Evolutionary conservation across 2,797 vertebrate species (phyloP).

Genomic region (Tangara arthus): DNA sequence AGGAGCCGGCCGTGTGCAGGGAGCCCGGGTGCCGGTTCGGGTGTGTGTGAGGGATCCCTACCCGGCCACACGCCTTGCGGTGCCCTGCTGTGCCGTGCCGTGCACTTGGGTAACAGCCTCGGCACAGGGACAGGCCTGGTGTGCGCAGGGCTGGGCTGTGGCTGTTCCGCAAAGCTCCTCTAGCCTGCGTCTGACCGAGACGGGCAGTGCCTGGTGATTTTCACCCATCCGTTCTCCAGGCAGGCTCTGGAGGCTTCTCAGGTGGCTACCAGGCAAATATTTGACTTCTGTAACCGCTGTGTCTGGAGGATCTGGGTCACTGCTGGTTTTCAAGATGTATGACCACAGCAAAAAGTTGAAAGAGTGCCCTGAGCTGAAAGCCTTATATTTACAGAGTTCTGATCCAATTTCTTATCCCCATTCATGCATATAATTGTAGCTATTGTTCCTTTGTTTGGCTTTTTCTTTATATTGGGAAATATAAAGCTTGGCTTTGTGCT

Average conservation of each 20-base stretch:
- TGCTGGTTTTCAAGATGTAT: conserved; percentile 10
- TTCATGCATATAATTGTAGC: not conserved
- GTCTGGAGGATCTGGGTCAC: not conserved
- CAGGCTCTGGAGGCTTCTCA: not conserved
- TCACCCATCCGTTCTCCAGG: not conserved
- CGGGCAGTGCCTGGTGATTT: not conserved
- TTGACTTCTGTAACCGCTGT: not conserved
- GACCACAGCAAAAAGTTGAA: not conserved
- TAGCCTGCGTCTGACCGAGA: not conserved
- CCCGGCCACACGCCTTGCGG: too few species aligned
- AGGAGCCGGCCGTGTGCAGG: accelerated
- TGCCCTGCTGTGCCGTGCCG: too few species aligned
- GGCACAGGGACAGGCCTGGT: accelerated
- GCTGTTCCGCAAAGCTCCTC: not conserved
- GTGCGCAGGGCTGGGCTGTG: accelerated
- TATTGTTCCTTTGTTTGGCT: conserved; percentile 13
- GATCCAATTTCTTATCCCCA: not conserved
- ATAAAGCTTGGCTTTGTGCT: not conserved
- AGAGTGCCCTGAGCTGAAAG: not conserved
- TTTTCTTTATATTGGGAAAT: not conserved
- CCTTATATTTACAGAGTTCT: not conserved
- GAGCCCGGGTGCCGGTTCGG: accelerated
- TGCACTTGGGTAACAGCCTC: accelerated
- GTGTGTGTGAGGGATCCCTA: not conserved
- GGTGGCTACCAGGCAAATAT: not conserved